Evolutionary conservation across 2,888 invertebrate species (phyloP).

Genomic region (Brenthis hecate): DNA sequence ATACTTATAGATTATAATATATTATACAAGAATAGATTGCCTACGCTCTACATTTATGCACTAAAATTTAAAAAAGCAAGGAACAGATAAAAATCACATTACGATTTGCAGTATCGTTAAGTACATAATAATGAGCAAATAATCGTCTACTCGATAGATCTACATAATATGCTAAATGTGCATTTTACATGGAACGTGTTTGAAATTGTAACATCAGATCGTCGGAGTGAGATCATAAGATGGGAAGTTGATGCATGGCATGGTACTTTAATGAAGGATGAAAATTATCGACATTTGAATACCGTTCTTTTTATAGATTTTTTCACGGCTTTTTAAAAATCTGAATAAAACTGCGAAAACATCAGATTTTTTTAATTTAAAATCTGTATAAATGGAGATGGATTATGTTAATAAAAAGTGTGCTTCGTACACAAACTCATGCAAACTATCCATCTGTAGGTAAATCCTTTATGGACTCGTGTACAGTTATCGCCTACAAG

Average conservation of each 20-base stretch:
- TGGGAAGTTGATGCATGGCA: background rate
- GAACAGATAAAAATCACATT: slow-evolving; percentile 48
- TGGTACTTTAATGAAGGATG: too few species aligned
- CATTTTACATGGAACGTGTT: slow-evolving; percentile 1
- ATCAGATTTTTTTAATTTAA: too few species aligned
- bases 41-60: slow-evolving; percentile 11
- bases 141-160: slow-evolving; percentile 48
- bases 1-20: slow-evolving; percentile 29
- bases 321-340: too few species aligned
- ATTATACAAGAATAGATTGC: slow-evolving; percentile 22
- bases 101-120: slow-evolving; percentile 36
- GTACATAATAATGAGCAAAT: slow-evolving; percentile 40
- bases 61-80: slow-evolving; percentile 10
- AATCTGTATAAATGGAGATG: too few species aligned
- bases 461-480: background rate
- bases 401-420: background rate
- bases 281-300: too few species aligned
- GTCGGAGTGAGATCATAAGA: background rate
- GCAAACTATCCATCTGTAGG: background rate
- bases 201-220: slow-evolving; percentile 1
- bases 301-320: too few species aligned
- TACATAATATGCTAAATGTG: slow-evolving; percentile 22
- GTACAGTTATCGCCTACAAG: background rate
- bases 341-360: too few species aligned
- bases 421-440: background rate